Evolutionary conservation across 2,113 vertebrate species (phyloP).

Genomic region (Toxostoma redivivum): DNA sequence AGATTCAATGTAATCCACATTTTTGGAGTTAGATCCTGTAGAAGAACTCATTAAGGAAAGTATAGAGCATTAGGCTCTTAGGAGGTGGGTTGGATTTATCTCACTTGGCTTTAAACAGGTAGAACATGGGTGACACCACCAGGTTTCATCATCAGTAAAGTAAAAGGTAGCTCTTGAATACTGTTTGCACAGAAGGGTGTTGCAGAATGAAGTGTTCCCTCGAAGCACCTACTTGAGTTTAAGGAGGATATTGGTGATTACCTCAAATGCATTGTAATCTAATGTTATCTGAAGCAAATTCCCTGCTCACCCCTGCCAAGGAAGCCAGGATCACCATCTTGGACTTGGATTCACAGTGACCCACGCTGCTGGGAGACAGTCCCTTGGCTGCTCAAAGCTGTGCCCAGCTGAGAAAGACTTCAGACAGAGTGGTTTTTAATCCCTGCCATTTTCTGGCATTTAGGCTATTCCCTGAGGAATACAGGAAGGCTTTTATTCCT

Average conservation of each 20-base stretch:
- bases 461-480: neutral
- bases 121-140: neutral
- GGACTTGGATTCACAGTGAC: neutral
- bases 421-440: neutral
- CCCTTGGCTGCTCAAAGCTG: neutral
- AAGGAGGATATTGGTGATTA: neutral
- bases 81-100: neutral
- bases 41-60: neutral
- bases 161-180: neutral
- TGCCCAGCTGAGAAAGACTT: neutral
- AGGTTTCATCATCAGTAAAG: neutral
- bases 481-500: conserved; percentile 41
- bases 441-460: neutral
- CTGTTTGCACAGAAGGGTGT: neutral
- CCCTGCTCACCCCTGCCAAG: neutral
- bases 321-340: neutral
- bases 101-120: neutral
- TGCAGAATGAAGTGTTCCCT: neutral
- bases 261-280: neutral
- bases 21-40: neutral
- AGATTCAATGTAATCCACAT: neutral
- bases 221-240: fast-evolving
- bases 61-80: neutral
- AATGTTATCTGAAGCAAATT: neutral
- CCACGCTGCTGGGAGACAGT: fast-evolving